phyloP scores from a whole-genome alignment of 2,888 invertebrate species.

The Brassicogethes aeneus region DNA sequence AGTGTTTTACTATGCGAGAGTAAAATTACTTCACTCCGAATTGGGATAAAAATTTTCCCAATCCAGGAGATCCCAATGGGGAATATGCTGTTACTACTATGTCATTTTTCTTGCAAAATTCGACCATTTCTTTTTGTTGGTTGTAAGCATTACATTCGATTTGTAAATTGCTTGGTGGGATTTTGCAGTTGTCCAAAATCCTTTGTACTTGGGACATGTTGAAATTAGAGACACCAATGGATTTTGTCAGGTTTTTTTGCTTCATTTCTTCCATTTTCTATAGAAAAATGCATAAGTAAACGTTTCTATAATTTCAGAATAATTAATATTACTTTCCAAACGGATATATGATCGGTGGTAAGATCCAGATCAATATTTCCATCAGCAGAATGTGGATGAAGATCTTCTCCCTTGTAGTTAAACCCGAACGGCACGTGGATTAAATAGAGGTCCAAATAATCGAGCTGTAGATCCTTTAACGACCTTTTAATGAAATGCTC shows the following conservation, averaged over 20 bases:
- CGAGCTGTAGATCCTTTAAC: constrained; percentile 59
- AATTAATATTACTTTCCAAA: constrained; percentile 54
- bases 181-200: constrained; percentile 49
- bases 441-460: constrained; percentile 76
- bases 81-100: constrained; percentile 72
- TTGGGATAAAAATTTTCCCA: constrained; percentile 44
- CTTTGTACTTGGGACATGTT: constrained; percentile 63
- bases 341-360: constrained; percentile 58
- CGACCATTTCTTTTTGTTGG: constrained; percentile 58
- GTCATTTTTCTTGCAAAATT: constrained; percentile 51
- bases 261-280: constrained; percentile 54
- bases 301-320: constrained; percentile 3
- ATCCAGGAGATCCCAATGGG: constrained; percentile 65
- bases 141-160: constrained; percentile 73
- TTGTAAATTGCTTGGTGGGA: constrained; percentile 56
- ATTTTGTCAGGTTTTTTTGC: constrained; percentile 56
- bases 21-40: constrained; percentile 41
- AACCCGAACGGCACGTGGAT: constrained; percentile 70
- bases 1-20: neutral
- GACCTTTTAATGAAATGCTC: constrained; percentile 59
- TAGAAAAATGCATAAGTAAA: constrained; percentile 29
- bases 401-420: constrained; percentile 52
- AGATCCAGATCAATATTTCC: constrained; percentile 53
- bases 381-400: constrained; percentile 57
- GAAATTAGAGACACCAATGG: constrained; percentile 82